Base-by-base conservation (phyloP, 2,113 vertebrate species). In the Papio anubis region DNA sequence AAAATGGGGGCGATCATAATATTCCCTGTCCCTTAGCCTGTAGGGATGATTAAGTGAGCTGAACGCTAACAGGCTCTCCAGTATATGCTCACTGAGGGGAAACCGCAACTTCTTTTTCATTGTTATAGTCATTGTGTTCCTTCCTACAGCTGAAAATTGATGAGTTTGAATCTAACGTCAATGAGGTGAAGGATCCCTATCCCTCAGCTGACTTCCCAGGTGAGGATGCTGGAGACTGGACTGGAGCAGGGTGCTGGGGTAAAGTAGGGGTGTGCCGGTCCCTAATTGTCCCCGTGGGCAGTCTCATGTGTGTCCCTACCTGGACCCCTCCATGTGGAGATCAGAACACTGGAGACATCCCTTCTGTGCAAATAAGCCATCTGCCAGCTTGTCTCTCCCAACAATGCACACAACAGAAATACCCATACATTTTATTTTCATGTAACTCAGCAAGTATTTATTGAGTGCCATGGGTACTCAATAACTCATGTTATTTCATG, bases 161-260 rank as follows among this genome's bases (percentile, higher is more conserved):
- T 0, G 99, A 99, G 96, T 99, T 99, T 99, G 99, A 99, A 98
- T 99, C 99, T 14, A 99, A 99, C 11, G 99, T 99, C 93, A 99
- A 99, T 59, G 99, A 99, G 98, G 99, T 99, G 88, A 99, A 99
- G 98, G 99, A 99, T 84, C 99, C 99, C 2, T 99, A 99, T 97
- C 99, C 99, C 50, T 99, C 99, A 23, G 99, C 99, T 20, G 99
- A 99, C 97, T 99, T 99, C 94, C 99, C 99, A 99, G 99, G 99
- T 99, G 98, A 98, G 92, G 0, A 12, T 50, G 57, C 93, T 61
- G 0, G 16, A 55, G 73, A 16, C 55, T 20, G 11, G 61, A 30
- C 35, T n/a, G 70, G 23, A 55, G 84, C 38, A 10, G 76, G 25
- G 4, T 38, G 23, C 50, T 13, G 48, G 40, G 75, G 10, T 20